Base-by-base conservation (phyloP, 2,888 invertebrate genomes). In the Buathra laborator region DNA sequence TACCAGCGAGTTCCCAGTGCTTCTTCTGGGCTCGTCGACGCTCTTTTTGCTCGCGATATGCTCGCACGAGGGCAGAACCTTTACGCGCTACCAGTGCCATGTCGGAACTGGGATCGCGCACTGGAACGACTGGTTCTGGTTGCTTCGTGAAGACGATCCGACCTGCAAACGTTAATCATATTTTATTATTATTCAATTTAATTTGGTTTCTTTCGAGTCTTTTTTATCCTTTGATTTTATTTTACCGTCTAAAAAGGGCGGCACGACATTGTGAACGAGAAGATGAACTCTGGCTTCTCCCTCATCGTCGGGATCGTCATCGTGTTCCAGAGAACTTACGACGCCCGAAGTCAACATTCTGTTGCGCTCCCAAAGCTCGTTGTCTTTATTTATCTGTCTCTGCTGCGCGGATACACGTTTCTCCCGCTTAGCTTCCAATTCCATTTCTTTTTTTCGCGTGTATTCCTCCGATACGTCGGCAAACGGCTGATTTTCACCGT, bases 131-230 rank as follows among this genome's bases (percentile, higher is more conserved):
- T 0, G 99, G 99, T 92, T 99, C 99, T 0, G 99, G 99, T 93
- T 99, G 99, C 92, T 99, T 99, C 0, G 99, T 99, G 94, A 99
- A 99, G 0, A 99, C 99, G 88, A 99, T 99, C 78, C 99, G 95
- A 0, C 93, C 92, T 92, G 83, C 84, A 70, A 56, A 70, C 14
- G 1, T 3, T 19, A 43, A 44, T 68, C 10, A 19, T 68, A 0
- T 29, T 59, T 0, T 12, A 29, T 10, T 0, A 14, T 59, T 19
- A 24, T 53, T 19, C 37, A 37, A 37, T 0, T 37, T 7, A 37
- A 37, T 37, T 37, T 9, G 0, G 9, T 37, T 37, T 9, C 5
- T 37, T 9, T 37, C 7, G 37, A 37, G 37, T 0, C 1, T 48
- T 10, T 0, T n/a, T 48, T 48, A 48, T 48, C 48, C 37, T 37